Conservation (phyloP, 1,140 invertebrate species). For the Bilobella aurantiaca region DNA sequence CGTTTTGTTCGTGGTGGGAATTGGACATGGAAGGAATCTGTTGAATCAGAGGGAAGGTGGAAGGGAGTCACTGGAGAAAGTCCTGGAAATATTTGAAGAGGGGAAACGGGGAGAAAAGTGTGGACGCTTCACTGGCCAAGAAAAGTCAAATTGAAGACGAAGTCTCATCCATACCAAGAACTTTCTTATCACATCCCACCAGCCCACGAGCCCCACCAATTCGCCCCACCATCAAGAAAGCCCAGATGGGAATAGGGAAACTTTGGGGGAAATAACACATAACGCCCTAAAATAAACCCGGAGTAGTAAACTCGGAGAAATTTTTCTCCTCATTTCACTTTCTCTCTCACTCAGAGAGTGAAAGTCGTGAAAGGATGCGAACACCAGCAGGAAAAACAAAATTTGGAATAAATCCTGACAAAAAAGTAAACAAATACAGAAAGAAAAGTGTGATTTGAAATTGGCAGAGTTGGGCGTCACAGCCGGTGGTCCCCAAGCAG, state of each 20-base stretch:
- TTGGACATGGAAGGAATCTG: constrained; percentile 22
- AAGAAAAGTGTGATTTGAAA: too few species aligned
- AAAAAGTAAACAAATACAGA: too few species aligned
- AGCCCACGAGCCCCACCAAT: neutral
- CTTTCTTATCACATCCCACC: neutral
- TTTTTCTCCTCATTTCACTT: neutral
- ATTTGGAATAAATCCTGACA: too few species aligned
- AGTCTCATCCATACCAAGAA: neutral
- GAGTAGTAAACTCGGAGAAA: neutral
- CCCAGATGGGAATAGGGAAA: neutral
- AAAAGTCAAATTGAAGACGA: neutral
- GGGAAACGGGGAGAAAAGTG: neutral
- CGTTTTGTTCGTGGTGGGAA: constrained; percentile 16
- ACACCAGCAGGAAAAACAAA: too few species aligned
- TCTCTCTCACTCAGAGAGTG: too few species aligned
- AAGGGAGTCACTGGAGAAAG: too few species aligned
- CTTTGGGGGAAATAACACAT: neutral
- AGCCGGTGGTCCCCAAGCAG: too few species aligned
- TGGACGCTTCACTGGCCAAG: neutral
- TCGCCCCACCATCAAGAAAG: neutral
- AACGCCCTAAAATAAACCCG: neutral
- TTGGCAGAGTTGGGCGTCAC: too few species aligned
- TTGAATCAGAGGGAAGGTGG: constrained; percentile 9
- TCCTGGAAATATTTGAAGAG: too few species aligned
- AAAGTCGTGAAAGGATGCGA: too few species aligned